Percentiles rank a stretch among this genome's conserved stretches.
phyloP scores from a whole-genome alignment of 2,888 invertebrate species.

The Drosophila paranaensis region DNA sequence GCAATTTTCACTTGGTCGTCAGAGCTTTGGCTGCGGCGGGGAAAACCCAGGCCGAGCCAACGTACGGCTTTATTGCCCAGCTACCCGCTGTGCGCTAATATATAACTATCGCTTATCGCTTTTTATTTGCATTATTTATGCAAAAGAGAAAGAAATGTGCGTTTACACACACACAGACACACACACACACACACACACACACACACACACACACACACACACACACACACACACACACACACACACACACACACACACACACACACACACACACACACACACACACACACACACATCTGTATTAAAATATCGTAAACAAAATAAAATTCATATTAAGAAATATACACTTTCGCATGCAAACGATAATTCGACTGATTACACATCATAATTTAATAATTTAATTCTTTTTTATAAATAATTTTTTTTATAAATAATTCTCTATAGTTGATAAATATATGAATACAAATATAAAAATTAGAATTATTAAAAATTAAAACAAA shows the following conservation, averaged over 20 bases:
- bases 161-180: constrained; percentile 19
- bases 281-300: not conserved
- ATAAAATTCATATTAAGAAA: not conserved
- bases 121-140: constrained; percentile 77
- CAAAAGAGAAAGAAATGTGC: constrained; percentile 47
- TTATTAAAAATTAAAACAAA: too few relatives aligned
- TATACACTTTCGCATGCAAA: too few relatives aligned
- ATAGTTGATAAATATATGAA: too few relatives aligned
- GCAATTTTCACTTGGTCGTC: constrained; percentile 72
- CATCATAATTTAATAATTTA: too few relatives aligned
- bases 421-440: too few relatives aligned
- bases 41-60: constrained; percentile 49
- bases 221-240: not conserved
- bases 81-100: constrained; percentile 66
- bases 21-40: constrained; percentile 26
- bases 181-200: constrained; percentile 1
- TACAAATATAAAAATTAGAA: too few relatives aligned
- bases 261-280: not conserved
- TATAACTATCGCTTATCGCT: constrained; percentile 70
- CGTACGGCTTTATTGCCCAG: constrained; percentile 67
- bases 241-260: not conserved
- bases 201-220: not conserved
- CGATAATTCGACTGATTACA: too few relatives aligned
- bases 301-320: not conserved
- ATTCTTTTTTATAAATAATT: too few relatives aligned